Evolutionary conservation across 1,140 invertebrate genomes (phyloP).

Genomic region (Aplysia californica): DNA sequence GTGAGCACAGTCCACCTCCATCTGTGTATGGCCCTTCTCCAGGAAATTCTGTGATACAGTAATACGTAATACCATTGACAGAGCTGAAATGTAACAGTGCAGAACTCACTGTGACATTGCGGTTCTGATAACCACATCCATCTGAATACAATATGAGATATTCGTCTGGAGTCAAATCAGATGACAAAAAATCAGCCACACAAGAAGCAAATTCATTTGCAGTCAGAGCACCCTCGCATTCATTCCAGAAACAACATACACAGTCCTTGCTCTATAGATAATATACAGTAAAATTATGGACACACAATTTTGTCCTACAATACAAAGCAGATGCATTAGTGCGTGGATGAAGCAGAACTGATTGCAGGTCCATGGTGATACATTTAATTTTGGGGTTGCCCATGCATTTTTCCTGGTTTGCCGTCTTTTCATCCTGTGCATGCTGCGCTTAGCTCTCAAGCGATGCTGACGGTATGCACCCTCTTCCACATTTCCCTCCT

Average conservation of each 20-base stretch:
- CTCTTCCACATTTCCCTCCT: constrained; percentile 18
- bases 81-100: too few relatives aligned
- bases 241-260: constrained; percentile 67
- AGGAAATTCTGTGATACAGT: constrained; percentile 65
- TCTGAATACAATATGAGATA: constrained; percentile 51
- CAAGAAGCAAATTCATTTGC: constrained; percentile 65
- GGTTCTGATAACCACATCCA: constrained; percentile 63
- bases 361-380: constrained; percentile 57
- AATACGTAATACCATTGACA: constrained; percentile 60
- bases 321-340: constrained; percentile 65
- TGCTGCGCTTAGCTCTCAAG: constrained; percentile 12
- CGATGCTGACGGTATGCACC: constrained; percentile 10
- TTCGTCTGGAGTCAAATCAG: not conserved
- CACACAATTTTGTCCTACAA: constrained; percentile 66
- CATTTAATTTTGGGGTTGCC: not conserved
- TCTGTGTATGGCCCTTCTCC: constrained; percentile 66
- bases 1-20: constrained; percentile 66
- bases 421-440: not conserved
- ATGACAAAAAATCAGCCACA: constrained; percentile 56
- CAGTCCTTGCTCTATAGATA: constrained; percentile 58
- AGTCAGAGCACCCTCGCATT: constrained; percentile 61
- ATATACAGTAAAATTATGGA: constrained; percentile 69
- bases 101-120: too few relatives aligned
- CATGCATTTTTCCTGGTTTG: not conserved
- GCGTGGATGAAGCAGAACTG: constrained; percentile 61